phyloP scores from a whole-genome alignment of 2,113 vertebrate genomes.

The Bettongia penicillata region DNA sequence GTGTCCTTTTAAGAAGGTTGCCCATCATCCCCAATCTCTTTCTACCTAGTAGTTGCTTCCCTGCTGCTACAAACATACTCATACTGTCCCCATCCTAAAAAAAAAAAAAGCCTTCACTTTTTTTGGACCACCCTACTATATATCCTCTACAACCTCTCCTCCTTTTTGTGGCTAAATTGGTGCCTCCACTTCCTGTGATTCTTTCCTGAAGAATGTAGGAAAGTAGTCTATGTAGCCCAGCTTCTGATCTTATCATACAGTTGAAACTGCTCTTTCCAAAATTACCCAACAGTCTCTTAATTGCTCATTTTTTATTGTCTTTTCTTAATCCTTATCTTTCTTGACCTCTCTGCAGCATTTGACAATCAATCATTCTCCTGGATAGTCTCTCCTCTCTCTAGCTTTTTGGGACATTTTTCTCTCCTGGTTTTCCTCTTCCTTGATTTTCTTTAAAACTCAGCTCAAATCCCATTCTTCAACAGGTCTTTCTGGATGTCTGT shows the following conservation, averaged over 20 bases:
- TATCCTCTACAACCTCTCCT: background rate
- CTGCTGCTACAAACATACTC: background rate
- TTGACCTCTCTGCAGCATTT: background rate
- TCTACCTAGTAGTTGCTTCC: background rate
- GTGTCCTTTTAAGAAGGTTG: no score
- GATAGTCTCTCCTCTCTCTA: background rate
- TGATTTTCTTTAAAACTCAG: background rate
- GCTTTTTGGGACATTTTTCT: background rate
- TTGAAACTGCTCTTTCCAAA: background rate
- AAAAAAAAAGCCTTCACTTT: background rate
- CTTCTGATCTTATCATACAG: background rate
- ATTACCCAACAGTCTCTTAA: background rate
- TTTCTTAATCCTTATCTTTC: background rate
- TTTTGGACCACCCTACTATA: background rate
- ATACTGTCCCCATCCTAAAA: background rate
- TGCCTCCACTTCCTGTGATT: background rate
- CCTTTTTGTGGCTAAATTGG: background rate
- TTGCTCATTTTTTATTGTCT: background rate
- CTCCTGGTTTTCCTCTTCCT: background rate
- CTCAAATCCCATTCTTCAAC: background rate
- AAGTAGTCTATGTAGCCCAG: background rate
- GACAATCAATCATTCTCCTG: background rate
- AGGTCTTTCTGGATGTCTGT: accelerated
- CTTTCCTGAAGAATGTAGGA: background rate
- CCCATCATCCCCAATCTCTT: background rate